phyloP scores from a whole-genome alignment of 37 sponge, comb jelly and placozoan genomes.

The Tethya wilhelma region DNA sequence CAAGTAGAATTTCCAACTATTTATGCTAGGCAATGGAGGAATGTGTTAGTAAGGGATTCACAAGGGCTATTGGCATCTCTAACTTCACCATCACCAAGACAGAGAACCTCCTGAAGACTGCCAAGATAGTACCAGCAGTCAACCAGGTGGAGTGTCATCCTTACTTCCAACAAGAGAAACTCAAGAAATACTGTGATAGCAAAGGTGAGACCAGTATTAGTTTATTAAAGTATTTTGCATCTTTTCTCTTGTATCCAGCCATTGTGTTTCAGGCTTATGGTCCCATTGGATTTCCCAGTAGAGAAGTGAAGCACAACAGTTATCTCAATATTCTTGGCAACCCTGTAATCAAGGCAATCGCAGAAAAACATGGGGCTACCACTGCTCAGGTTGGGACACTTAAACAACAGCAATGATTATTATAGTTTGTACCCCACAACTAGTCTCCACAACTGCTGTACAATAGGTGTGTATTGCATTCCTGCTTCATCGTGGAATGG shows the following conservation, averaged over 20 bases:
- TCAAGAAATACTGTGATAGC: conserved; percentile 76
- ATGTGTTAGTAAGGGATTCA: conserved; percentile 58
- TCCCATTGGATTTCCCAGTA: conserved; percentile 83
- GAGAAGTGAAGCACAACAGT: conserved; percentile 14
- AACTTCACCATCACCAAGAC: conserved; percentile 90
- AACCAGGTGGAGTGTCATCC: conserved; percentile 91
- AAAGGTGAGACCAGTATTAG: conserved; percentile 48
- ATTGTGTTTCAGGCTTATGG: conserved; percentile 82
- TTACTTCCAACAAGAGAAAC: conserved; percentile 86
- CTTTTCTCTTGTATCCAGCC: too few relatives aligned
- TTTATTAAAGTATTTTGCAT: background rate
- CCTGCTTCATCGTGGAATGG: conserved; percentile 64
- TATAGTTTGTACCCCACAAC: too few relatives aligned
- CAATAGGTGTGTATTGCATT: conserved; percentile 76
- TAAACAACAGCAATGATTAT: too few relatives aligned
- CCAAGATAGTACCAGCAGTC: conserved; percentile 85
- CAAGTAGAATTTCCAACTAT: too few relatives aligned
- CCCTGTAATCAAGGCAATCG: conserved; percentile 63
- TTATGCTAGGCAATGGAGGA: conserved; percentile 81
- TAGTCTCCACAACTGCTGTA: too few relatives aligned
- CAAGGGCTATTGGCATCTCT: conserved; percentile 82
- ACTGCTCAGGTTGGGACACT: conserved; percentile 90
- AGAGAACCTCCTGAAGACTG: conserved; percentile 75
- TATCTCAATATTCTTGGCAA: conserved; percentile 69
- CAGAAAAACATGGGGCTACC: conserved; percentile 59